Base-by-base conservation (phyloP, 2,797 vertebrate species). In the Pogonophryne albipinna region DNA sequence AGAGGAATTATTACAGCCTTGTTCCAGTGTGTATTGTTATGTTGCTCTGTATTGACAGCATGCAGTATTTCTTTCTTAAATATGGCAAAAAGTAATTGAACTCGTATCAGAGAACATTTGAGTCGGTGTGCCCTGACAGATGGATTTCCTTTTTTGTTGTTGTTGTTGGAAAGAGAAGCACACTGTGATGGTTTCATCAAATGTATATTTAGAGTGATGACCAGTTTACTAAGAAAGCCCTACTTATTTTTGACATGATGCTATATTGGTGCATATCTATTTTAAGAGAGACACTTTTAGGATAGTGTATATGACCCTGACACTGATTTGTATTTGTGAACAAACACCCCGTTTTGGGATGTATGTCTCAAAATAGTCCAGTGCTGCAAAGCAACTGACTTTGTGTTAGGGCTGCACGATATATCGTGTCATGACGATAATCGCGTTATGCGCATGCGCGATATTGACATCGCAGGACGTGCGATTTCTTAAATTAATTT, bases 241-340 rank as follows among this genome's bases (percentile, higher is more conserved):
- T 19, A 27, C 47, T 76, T 82, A 60, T 80, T 84, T 79, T 79
- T 76, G 59, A 78, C 70, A n/a, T 64, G 76, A 74, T 73, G 63
- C 74, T 85, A 76, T 79, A 70, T 85, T 49, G 16, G 66, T 79
- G 15, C 16, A 14, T 38, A 46, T 78, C 80, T 84, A 27, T 80
- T 90, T 84, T 76, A 44, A 84, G 71, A 65, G 71, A 2, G 9
- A 59, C 31, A 34, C 51, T 60, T 88, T 58, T 63, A 72, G 74
- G 70, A 74, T 73, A 41, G 41, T 19, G 55, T 46, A 27, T 73
- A 14, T 68, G 63, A 82, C 6, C 8, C 62, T 38, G 74, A 76
- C 58, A 71, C 14, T 20, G 15, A 58, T 83, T 76, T 67, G 13
- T 57, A 42, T 78, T 61, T 71, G 55, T 57, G 74, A 61, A 76